A percentile compares a stretch with the other conserved stretches of the same genome.
phyloP scores from a whole-genome alignment of 2,113 vertebrate genomes.

The Zapornia atra region DNA sequence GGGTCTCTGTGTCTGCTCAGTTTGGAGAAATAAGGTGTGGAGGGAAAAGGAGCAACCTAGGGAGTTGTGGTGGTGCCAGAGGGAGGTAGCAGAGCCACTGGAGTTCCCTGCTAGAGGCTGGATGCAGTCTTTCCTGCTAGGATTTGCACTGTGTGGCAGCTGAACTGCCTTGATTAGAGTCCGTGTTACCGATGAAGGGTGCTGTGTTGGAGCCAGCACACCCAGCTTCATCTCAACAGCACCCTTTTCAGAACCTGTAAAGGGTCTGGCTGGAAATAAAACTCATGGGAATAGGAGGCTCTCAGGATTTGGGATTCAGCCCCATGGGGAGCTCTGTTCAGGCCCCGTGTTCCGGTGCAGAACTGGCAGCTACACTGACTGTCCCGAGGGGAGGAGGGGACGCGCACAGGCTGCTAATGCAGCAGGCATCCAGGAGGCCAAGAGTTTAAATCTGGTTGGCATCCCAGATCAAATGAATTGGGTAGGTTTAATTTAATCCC shows the following conservation, averaged over 20 bases:
- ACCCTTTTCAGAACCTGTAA: not conserved
- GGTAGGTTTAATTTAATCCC: constrained; percentile 25
- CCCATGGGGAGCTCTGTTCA: not conserved
- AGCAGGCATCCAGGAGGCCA: not conserved
- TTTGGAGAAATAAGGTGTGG: not conserved
- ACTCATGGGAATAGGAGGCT: not conserved
- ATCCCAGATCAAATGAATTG: not conserved
- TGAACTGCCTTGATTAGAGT: not conserved
- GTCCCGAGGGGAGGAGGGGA: not conserved
- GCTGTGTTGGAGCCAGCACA: not conserved
- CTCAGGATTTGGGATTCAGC: not conserved
- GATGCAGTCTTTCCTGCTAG: not conserved
- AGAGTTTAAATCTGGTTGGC: not conserved
- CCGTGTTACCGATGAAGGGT: not conserved
- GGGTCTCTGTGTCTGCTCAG: not conserved
- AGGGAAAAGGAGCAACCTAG: not conserved
- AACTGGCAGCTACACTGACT: fast-evolving
- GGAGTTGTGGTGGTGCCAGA: not conserved
- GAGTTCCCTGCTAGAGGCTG: not conserved
- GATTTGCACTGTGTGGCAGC: not conserved
- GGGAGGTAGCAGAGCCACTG: not conserved
- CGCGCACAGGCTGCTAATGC: not conserved
- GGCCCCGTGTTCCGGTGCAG: not conserved
- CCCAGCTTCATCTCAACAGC: not conserved
- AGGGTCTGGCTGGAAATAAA: not conserved